Evolutionary conservation across 2,113 vertebrate genomes (phyloP).

Genomic region (Crotalus helleri): DNA sequence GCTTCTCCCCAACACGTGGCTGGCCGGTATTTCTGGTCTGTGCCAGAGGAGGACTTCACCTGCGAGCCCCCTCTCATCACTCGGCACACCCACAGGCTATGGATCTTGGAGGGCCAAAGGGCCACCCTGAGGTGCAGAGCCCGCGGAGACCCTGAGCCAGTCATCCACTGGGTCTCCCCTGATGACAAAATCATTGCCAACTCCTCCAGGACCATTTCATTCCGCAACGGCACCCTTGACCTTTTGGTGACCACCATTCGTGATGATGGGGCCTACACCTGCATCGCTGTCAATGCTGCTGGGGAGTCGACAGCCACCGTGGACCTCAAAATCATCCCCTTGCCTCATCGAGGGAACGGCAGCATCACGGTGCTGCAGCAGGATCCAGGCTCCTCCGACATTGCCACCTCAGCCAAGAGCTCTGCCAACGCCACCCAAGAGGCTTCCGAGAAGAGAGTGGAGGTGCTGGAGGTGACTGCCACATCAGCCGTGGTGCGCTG

Average conservation of each 20-base stretch:
- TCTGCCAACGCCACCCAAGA: constrained; percentile 57
- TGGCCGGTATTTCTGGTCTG: constrained; percentile 88
- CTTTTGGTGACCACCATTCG: constrained; percentile 80
- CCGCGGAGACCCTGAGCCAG: constrained; percentile 83
- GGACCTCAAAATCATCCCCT: constrained; percentile 84
- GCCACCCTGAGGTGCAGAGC: constrained; percentile 83
- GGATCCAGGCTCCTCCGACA: constrained; percentile 74
- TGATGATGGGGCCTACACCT: constrained; percentile 85
- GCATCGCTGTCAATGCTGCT: constrained; percentile 88
- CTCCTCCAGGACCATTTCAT: constrained; percentile 80
- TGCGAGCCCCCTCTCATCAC: constrained; percentile 91
- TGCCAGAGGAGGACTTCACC: constrained; percentile 88
- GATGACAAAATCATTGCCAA: constrained; percentile 86
- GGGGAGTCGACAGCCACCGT: constrained; percentile 85
- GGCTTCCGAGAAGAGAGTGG: constrained; percentile 62
- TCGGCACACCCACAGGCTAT: constrained; percentile 85
- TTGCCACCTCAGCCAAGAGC: constrained; percentile 68
- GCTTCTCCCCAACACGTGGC: constrained; percentile 81
- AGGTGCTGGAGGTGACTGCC: constrained; percentile 80
- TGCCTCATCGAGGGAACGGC: constrained; percentile 81
- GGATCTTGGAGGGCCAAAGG: constrained; percentile 87
- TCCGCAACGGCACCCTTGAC: constrained; percentile 87
- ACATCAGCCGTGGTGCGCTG: constrained; percentile 85
- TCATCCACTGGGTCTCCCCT: constrained; percentile 89
- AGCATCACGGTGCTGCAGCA: constrained; percentile 54